Evolutionary conservation across 2,113 vertebrate genomes (phyloP).

Genomic region (Tylochromis polylepis): DNA sequence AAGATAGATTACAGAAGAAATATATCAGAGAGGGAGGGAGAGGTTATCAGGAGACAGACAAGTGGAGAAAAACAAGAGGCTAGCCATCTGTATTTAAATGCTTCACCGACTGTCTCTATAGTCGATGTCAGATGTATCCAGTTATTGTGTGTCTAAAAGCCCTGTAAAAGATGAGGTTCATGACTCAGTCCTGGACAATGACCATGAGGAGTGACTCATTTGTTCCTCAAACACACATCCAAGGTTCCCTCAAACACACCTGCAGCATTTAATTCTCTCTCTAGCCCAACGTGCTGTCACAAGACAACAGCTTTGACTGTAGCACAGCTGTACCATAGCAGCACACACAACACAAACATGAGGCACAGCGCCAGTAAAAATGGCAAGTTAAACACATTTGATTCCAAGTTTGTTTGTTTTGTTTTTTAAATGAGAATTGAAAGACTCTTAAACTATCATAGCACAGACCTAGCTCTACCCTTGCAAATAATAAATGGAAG

Average conservation of each 20-base stretch:
- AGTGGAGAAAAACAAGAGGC: slow-evolving; percentile 3
- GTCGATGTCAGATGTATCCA: slow-evolving; percentile 27
- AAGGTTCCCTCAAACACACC: slow-evolving; percentile 69
- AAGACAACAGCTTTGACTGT: slow-evolving; percentile 26
- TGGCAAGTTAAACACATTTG: neutral
- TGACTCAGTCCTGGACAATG: slow-evolving; percentile 69
- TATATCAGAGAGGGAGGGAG: neutral
- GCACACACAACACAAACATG: slow-evolving; percentile 15
- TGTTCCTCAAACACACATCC: slow-evolving; percentile 63
- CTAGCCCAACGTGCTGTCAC: slow-evolving; percentile 46
- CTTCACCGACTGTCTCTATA: neutral
- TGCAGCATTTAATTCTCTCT: slow-evolving; percentile 61
- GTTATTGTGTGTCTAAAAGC: slow-evolving; percentile 31
- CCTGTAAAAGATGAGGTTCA: slow-evolving; percentile 35
- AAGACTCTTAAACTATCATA: neutral
- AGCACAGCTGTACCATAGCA: slow-evolving; percentile 50
- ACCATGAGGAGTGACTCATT: slow-evolving; percentile 71
- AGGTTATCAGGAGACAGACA: neutral
- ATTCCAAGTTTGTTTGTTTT: neutral
- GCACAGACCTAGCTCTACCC: neutral
- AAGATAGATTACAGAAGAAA: slow-evolving; percentile 16
- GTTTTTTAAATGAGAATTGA: neutral
- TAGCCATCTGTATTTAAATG: slow-evolving; percentile 25
- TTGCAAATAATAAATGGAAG: neutral
- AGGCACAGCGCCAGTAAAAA: neutral